Evolutionary conservation across 1,140 invertebrate genomes (phyloP).

Genomic region (Macrotrachela quadricornifera): DNA sequence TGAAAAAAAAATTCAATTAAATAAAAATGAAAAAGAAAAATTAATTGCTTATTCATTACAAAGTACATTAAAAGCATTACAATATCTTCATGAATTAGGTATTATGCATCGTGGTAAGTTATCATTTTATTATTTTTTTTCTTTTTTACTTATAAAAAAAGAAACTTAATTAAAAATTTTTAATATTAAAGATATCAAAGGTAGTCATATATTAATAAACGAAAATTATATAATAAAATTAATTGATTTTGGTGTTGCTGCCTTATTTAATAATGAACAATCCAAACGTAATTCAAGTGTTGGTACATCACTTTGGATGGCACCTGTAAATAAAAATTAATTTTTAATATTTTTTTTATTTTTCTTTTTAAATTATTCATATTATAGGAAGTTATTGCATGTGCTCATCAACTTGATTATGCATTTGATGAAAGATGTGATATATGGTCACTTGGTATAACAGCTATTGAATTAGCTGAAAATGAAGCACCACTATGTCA

Average conservation of each 20-base stretch:
- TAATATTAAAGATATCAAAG: constrained; percentile 43
- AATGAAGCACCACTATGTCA: constrained; percentile 58
- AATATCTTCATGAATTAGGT: constrained; percentile 53
- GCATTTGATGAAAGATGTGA: constrained; percentile 59
- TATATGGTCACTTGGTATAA: constrained; percentile 66
- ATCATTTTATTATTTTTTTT: too few species aligned
- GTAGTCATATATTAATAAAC: constrained; percentile 57
- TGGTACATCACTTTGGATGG: constrained; percentile 32
- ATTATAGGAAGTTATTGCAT: constrained; percentile 24
- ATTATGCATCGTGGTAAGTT: constrained; percentile 45
- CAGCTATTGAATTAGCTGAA: constrained; percentile 68
- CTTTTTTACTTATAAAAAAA: too few species aligned
- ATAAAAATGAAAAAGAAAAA: constrained; percentile 23
- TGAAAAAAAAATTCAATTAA: too few species aligned
- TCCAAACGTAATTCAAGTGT: constrained; percentile 39
- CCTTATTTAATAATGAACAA: constrained; percentile 46
- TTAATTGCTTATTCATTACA: constrained; percentile 55
- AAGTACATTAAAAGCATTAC: constrained; percentile 50
- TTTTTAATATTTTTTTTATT: too few species aligned
- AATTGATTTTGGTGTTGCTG: constrained; percentile 49
- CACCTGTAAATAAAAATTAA: constrained; percentile 10
- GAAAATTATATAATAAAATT: constrained; percentile 50
- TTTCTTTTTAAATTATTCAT: too few species aligned
- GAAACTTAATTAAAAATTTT: too few species aligned
- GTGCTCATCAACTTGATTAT: constrained; percentile 55